phyloP scores from a whole-genome alignment of 2,888 invertebrate genomes.

The Willowsia nigromaculata region DNA sequence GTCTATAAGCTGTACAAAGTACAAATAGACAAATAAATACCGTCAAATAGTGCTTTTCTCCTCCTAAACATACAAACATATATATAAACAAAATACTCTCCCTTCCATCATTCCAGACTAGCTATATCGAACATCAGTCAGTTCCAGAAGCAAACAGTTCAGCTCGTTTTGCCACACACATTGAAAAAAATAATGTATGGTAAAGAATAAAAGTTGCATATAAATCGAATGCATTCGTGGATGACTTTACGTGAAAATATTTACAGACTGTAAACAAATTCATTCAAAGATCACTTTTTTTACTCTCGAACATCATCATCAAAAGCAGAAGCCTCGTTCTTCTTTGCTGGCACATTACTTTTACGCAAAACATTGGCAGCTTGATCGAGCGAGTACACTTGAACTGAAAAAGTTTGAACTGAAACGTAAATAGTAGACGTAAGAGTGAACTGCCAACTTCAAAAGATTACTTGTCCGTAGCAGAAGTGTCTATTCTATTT shows the following conservation, averaged over 20 bases:
- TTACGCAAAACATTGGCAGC: constrained; percentile 13
- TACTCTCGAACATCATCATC: neutral
- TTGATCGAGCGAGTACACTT: neutral
- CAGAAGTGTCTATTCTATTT: neutral
- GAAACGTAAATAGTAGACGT: neutral
- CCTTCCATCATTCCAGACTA: neutral
- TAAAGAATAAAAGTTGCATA: neutral
- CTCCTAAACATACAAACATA: no score
- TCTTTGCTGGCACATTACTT: neutral
- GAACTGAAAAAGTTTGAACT: constrained; percentile 14
- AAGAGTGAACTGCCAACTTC: neutral
- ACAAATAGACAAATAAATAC: neutral
- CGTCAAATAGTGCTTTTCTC: neutral
- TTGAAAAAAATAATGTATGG: neutral
- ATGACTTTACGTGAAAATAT: neutral
- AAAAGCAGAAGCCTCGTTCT: neutral
- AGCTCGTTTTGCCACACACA: neutral
- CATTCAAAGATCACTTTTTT: constrained; percentile 6
- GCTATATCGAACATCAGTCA: constrained; percentile 12
- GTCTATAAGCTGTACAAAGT: neutral
- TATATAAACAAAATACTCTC: neutral
- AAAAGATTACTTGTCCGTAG: neutral
- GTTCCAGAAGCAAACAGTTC: constrained; percentile 36
- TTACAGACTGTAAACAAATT: constrained; percentile 21
- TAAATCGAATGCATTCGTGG: constrained; percentile 1